These are phyloP conservation scores for Drosophila varians DNA, from an alignment of 1,140 invertebrate species.

Conservation along the genomic window DNA sequence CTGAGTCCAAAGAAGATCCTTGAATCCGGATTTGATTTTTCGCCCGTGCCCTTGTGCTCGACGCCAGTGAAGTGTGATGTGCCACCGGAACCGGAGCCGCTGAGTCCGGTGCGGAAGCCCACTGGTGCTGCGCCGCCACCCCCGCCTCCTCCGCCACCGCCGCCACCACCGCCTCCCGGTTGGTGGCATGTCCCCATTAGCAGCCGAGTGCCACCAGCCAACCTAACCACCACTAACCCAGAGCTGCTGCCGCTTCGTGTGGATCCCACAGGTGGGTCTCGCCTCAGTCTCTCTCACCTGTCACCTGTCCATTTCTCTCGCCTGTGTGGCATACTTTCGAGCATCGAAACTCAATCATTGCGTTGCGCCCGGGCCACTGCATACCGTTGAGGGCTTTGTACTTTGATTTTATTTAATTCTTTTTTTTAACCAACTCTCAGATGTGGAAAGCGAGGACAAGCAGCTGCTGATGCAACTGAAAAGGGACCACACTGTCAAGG, in stretches of 20 bases:
- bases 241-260: conserved; percentile 19
- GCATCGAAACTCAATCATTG: conserved; percentile 11
- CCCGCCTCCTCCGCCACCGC: conserved; percentile 69
- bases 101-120: conserved; percentile 65
- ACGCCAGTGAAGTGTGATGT: conserved; percentile 57
- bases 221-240: conserved; percentile 62
- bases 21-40: conserved; percentile 63
- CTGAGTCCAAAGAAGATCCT: conserved; percentile 72
- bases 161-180: conserved; percentile 69
- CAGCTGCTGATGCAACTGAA: conserved; percentile 84
- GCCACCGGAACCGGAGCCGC: conserved; percentile 41
- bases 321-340: conserved; percentile 43
- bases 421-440: conserved; percentile 26
- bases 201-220: conserved; percentile 31
- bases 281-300: neutral
- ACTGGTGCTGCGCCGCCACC: conserved; percentile 45
- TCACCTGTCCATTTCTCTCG: conserved; percentile 2
- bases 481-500: conserved; percentile 92
- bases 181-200: conserved; percentile 66
- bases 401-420: neutral
- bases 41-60: conserved; percentile 16
- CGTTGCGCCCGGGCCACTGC: conserved; percentile 36
- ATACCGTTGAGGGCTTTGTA: conserved; percentile 42
- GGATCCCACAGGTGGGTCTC: conserved; percentile 45
- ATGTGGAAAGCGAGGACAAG: conserved; percentile 79